Conservation (phyloP, 2,797 vertebrate genomes). For the Manis crassicaudata region DNA sequence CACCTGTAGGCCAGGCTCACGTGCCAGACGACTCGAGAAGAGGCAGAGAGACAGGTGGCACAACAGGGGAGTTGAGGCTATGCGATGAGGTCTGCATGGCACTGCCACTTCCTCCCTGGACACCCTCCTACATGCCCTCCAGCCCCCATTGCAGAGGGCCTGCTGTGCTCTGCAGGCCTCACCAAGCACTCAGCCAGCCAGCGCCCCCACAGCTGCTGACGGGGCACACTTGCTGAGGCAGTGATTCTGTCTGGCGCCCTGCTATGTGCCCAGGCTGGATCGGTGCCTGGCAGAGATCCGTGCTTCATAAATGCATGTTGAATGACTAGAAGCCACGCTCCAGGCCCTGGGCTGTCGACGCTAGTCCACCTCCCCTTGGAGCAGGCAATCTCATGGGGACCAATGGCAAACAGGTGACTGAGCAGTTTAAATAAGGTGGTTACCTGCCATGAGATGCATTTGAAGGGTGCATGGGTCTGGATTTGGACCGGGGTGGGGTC, state of each 20-base stretch:
- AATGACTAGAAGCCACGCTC: background rate
- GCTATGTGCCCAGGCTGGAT: background rate
- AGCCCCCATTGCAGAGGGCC: background rate
- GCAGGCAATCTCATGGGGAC: background rate
- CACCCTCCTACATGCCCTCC: background rate
- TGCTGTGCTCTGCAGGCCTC: background rate
- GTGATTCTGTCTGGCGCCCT: too few species aligned
- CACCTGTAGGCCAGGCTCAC: rapidly evolving
- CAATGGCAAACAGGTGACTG: background rate
- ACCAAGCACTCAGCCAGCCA: rapidly evolving
- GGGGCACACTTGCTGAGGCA: background rate
- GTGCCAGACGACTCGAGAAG: background rate
- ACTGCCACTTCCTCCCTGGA: rapidly evolving
- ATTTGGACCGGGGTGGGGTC: rapidly evolving
- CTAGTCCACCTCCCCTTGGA: background rate
- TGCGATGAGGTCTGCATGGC: background rate
- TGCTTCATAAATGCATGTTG: background rate
- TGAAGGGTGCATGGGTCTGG: background rate
- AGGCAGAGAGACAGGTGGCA: background rate
- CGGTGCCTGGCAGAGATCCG: background rate
- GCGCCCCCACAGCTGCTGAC: rapidly evolving
- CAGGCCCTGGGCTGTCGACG: background rate
- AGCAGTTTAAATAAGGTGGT: background rate
- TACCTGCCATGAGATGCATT: background rate
- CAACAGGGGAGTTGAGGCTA: background rate